phyloP scores from a whole-genome alignment of 2,888 invertebrate species.

The Lepetodrilus schrolli region DNA sequence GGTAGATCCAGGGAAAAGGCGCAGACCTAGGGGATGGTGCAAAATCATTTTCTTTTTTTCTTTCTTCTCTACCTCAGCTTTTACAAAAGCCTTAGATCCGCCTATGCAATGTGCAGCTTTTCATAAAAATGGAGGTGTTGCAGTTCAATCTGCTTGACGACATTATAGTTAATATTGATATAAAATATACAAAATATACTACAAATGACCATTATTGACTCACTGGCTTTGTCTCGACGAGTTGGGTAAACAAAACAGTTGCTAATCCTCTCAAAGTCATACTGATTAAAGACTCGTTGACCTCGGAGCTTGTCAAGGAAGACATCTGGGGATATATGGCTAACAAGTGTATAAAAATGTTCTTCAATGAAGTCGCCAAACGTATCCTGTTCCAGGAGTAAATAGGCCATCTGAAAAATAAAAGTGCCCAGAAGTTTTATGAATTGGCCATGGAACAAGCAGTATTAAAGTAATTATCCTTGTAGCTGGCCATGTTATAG shows the following conservation, averaged over 20 bases:
- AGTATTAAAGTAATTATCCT: too few species aligned
- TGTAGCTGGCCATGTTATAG: background rate
- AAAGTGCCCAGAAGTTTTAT: background rate
- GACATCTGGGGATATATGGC: constrained; percentile 31
- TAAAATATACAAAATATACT: background rate
- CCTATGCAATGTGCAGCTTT: too few species aligned
- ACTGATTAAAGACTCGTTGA: constrained; percentile 23
- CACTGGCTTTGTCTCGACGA: constrained; percentile 34
- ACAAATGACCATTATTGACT: constrained; percentile 2
- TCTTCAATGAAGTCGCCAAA: constrained; percentile 32
- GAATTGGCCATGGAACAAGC: too few species aligned
- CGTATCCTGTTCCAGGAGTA: background rate
- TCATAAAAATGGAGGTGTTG: too few species aligned
- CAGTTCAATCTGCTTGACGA: background rate
- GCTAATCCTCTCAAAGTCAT: constrained; percentile 30
- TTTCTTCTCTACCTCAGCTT: too few species aligned
- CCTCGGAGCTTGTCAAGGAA: constrained; percentile 33
- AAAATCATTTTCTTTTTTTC: too few species aligned
- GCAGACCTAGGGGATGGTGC: too few species aligned
- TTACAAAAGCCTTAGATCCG: too few species aligned
- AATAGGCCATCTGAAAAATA: background rate
- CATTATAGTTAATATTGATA: background rate
- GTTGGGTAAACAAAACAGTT: constrained; percentile 33
- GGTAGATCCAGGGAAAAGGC: too few species aligned
- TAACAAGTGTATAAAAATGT: constrained; percentile 28